phyloP scores from a whole-genome alignment of 2,113 vertebrate species.

The Telmatochromis sp. region DNA sequence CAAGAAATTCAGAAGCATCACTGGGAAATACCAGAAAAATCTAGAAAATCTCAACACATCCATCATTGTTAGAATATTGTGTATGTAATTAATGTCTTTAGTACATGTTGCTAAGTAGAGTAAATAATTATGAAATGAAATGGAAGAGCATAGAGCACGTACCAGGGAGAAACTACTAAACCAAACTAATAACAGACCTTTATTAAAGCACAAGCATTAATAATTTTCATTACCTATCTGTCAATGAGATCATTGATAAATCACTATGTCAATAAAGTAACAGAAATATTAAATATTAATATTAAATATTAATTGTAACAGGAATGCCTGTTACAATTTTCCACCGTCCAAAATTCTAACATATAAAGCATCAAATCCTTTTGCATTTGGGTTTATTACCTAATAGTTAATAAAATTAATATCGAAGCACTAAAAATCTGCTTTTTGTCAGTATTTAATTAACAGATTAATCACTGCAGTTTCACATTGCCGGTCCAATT shows the following conservation, averaged over 20 bases:
- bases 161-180: not conserved
- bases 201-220: not conserved
- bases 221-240: not conserved
- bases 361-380: not conserved
- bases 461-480: not conserved
- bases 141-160: not conserved
- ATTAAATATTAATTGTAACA: not conserved
- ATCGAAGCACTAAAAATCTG: not conserved
- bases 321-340: not conserved
- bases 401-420: not conserved
- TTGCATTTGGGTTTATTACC: not conserved
- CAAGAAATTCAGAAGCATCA: not conserved
- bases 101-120: not conserved
- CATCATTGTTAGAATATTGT: not conserved
- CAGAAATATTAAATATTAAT: not conserved
- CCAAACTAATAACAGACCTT: not conserved
- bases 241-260: not conserved
- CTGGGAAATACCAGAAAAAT: not conserved
- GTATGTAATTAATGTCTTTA: not conserved
- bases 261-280: not conserved
- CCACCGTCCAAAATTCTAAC: not conserved
- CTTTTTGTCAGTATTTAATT: not conserved
- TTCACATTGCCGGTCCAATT: not conserved
- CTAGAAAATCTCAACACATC: not conserved
- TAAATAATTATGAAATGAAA: not conserved